Evolutionary conservation across 2,797 vertebrate genomes (phyloP).

Genomic region (Xerus rutilus): DNA sequence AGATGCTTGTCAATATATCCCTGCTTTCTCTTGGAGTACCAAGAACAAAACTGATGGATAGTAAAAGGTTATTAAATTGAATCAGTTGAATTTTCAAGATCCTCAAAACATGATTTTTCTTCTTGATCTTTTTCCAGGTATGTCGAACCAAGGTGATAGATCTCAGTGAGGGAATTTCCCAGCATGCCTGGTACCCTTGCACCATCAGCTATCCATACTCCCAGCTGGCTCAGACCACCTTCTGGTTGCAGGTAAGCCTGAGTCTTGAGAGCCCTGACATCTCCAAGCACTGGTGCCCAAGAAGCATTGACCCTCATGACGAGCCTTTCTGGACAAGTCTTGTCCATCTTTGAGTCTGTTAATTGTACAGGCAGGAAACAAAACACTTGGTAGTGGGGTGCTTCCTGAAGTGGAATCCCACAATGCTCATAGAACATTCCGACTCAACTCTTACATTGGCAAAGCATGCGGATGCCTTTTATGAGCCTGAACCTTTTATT

Average conservation of each 20-base stretch:
- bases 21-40: neutral
- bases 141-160: constrained; percentile 98
- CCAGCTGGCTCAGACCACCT: constrained; percentile 89
- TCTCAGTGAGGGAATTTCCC: constrained; percentile 94
- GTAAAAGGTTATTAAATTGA: neutral
- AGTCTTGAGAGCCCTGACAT: neutral
- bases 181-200: constrained; percentile 98
- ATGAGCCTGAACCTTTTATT: neutral
- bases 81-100: neutral
- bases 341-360: neutral
- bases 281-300: neutral
- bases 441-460: neutral
- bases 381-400: neutral
- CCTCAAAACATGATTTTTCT: neutral
- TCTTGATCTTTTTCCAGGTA: constrained; percentile 85
- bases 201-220: constrained; percentile 87
- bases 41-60: neutral
- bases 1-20: neutral
- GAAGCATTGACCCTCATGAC: neutral
- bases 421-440: neutral
- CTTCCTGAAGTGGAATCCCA: constrained; percentile 30
- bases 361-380: neutral
- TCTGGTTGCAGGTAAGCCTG: constrained; percentile 95
- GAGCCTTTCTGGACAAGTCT: neutral
- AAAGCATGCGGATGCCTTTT: neutral